Conservation (phyloP, 2,113 vertebrate species). For the Lophotis ruficrista region DNA sequence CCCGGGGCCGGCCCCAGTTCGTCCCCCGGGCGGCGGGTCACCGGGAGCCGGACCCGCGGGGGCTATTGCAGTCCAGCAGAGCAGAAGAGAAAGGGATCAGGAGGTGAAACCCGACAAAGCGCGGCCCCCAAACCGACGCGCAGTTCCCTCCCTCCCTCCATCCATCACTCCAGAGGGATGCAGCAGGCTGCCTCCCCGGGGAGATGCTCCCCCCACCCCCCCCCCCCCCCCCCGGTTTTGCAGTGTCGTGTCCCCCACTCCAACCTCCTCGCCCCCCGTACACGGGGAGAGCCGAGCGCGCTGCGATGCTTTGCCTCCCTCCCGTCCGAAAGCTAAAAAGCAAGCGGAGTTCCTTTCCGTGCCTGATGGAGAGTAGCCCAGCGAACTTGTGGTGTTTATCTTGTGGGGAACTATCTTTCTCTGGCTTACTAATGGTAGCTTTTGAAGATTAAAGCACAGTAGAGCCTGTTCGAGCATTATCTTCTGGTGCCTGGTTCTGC, state of each 20-base stretch:
- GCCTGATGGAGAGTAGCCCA: slow-evolving; percentile 36
- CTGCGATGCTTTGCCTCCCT: not conserved
- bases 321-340: not conserved
- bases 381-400: slow-evolving; percentile 50
- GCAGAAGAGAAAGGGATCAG: slow-evolving; percentile 67
- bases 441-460: slow-evolving; percentile 56
- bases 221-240: not conserved
- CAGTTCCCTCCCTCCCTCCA: slow-evolving; percentile 15
- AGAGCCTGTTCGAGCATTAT: slow-evolving; percentile 28
- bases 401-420: slow-evolving; percentile 50
- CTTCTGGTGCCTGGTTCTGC: not conserved
- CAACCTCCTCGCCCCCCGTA: too few species aligned
- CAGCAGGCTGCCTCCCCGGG: not conserved
- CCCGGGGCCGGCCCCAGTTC: not conserved
- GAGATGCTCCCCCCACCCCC: too few species aligned
- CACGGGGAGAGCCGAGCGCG: not conserved
- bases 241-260: too few species aligned
- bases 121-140: not conserved
- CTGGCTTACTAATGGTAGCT: slow-evolving; percentile 51
- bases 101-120: slow-evolving; percentile 48
- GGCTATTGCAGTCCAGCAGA: slow-evolving; percentile 53
- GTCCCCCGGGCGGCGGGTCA: not conserved
- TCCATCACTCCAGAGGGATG: not conserved
- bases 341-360: slow-evolving; percentile 21
- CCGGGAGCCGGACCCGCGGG: not conserved